These are phyloP conservation scores for Neogale vison DNA, from an alignment of 2,113 vertebrate species.

Conservation along the genomic window DNA sequence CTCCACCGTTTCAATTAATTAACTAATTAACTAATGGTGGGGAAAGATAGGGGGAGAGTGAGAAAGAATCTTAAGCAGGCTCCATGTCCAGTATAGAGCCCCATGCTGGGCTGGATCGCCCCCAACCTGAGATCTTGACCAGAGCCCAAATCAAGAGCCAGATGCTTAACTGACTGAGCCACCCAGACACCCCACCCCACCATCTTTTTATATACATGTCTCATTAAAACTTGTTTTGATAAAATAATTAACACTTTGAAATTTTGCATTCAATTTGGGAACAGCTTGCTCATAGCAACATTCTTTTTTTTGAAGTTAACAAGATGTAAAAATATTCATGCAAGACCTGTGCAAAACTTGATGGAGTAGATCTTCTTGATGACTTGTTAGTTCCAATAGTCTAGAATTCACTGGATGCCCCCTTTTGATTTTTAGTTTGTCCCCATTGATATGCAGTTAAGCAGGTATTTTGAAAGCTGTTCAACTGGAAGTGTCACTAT, in stretches of 20 bases:
- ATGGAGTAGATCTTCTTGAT: background rate
- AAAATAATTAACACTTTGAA: background rate
- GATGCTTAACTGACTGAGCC: background rate
- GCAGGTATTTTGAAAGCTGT: background rate
- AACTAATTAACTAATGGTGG: background rate
- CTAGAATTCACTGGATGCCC: background rate
- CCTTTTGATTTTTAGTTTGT: background rate
- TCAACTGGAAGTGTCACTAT: background rate
- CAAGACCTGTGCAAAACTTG: background rate
- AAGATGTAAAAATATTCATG: background rate
- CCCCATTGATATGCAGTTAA: background rate
- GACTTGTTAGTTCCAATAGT: background rate
- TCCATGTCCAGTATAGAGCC: background rate
- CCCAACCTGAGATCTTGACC: background rate
- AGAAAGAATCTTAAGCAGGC: background rate
- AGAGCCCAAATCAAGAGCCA: background rate
- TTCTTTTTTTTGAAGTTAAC: background rate
- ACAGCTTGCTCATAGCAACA: background rate
- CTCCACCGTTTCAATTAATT: background rate
- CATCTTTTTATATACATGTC: background rate
- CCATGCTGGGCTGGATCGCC: background rate
- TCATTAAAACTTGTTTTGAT: slow-evolving; percentile 1
- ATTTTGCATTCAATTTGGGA: background rate
- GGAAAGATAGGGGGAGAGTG: background rate
- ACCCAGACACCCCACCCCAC: background rate